Percentiles rank a stretch among this genome's conserved stretches.
phyloP scores from a whole-genome alignment of 2,113 vertebrate genomes.

The Sinocyclocheilus rhinocerous region DNA sequence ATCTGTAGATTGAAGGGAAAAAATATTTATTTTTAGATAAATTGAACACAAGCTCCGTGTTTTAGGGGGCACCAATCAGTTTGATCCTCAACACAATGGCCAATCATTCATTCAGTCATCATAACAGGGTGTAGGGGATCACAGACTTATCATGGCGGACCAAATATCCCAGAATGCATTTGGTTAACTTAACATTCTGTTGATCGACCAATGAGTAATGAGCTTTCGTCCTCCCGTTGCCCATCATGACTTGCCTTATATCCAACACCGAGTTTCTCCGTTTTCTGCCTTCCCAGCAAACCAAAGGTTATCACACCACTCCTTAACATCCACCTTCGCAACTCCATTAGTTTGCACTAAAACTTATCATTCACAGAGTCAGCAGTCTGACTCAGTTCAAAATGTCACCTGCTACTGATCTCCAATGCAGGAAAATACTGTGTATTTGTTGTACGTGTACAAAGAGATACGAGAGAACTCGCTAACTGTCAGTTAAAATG shows the following conservation, averaged over 20 bases:
- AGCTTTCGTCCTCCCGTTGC: constrained; percentile 44
- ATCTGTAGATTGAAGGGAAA: constrained; percentile 71
- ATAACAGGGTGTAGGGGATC: constrained; percentile 27
- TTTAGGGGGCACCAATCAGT: constrained; percentile 40
- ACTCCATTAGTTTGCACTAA: constrained; percentile 82
- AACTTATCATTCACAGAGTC: constrained; percentile 41
- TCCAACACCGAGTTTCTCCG: constrained; percentile 47
- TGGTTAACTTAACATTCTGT: constrained; percentile 21
- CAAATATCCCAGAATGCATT: constrained; percentile 59
- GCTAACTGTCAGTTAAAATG: constrained; percentile 44
- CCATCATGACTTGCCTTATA: constrained; percentile 63
- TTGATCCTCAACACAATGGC: constrained; percentile 25
- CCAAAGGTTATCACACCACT: constrained; percentile 63
- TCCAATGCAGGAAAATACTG: constrained; percentile 62
- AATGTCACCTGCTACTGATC: constrained; percentile 64
- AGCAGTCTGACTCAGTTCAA: constrained; percentile 55
- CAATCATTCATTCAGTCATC: constrained; percentile 25
- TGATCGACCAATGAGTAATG: constrained; percentile 49
- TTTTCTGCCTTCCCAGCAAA: constrained; percentile 61
- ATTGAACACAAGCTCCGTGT: constrained; percentile 45
- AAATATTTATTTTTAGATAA: constrained; percentile 60
- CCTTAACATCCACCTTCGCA: constrained; percentile 35
- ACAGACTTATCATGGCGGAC: constrained; percentile 63
- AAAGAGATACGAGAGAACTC: constrained; percentile 59
- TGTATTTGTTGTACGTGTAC: constrained; percentile 67